These are phyloP conservation scores for Pollachius pollachius DNA, from an alignment of 2,113 vertebrate genomes.

Conservation along the genomic window DNA sequence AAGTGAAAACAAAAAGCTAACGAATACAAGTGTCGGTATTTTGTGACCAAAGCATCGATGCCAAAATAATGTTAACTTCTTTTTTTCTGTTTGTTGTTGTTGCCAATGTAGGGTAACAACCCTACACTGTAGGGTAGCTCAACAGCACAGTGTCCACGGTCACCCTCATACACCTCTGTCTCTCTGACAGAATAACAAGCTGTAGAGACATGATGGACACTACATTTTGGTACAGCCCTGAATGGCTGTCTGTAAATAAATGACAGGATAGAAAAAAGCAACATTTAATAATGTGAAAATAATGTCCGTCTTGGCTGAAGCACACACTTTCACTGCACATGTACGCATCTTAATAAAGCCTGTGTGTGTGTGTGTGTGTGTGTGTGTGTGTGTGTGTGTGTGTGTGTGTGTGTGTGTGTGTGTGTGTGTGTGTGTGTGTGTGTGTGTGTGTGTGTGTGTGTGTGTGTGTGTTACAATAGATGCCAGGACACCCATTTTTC, in stretches of 20 bases:
- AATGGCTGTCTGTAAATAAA: conserved; percentile 69
- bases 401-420: conserved; percentile 15
- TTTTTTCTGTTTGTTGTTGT: conserved; percentile 33
- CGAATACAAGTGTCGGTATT: conserved; percentile 85
- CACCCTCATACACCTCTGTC: conserved; percentile 27
- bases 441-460: not conserved
- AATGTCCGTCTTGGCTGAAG: conserved; percentile 63
- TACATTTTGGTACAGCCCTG: conserved; percentile 47
- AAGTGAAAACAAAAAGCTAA: conserved; percentile 71
- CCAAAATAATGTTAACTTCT: conserved; percentile 87
- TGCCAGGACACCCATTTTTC: conserved; percentile 51
- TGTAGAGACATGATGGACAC: conserved; percentile 47
- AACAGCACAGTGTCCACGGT: conserved; percentile 46
- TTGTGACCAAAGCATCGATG: conserved; percentile 99
- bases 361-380: not conserved
- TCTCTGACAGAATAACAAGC: conserved; percentile 54
- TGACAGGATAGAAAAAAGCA: conserved; percentile 35
- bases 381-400: conserved; percentile 9
- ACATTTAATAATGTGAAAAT: conserved; percentile 62
- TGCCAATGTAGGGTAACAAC: conserved; percentile 60
- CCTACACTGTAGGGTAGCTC: conserved; percentile 57
- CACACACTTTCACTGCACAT: conserved; percentile 25
- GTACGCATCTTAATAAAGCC: not conserved
- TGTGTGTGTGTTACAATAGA: conserved; percentile 25
- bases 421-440: conserved; percentile 1